A percentile compares a stretch with the other conserved stretches of the same genome.
phyloP scores from a whole-genome alignment of 2,113 vertebrate species.

The Pithys albifrons region DNA sequence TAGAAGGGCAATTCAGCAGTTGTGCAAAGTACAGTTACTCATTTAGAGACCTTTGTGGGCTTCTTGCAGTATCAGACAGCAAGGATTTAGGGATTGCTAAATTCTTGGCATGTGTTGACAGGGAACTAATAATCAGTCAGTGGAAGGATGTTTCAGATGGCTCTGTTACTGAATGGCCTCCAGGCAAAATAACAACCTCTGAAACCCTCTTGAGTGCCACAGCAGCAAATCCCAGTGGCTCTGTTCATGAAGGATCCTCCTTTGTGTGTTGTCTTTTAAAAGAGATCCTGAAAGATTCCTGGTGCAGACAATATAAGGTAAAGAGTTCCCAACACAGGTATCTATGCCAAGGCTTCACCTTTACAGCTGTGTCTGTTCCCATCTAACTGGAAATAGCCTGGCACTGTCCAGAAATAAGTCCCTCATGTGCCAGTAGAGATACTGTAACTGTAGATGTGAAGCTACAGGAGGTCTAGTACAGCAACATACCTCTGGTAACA shows the following conservation, averaged over 20 bases:
- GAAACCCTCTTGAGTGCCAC: rapidly evolving
- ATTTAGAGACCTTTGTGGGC: not conserved
- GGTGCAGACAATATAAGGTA: not conserved
- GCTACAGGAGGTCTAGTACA: not conserved
- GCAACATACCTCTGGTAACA: not conserved
- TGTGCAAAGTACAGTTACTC: not conserved
- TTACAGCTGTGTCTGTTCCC: not conserved
- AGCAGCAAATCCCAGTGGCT: not conserved
- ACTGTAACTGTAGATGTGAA: not conserved
- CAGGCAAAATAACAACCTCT: not conserved
- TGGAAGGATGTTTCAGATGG: not conserved
- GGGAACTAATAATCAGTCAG: not conserved
- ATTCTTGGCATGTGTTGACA: not conserved
- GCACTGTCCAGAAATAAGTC: not conserved
- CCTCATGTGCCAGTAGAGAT: not conserved
- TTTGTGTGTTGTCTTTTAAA: not conserved
- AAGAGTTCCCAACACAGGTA: not conserved
- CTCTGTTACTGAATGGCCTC: not conserved
- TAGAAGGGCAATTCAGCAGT: not conserved
- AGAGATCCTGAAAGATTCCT: not conserved
- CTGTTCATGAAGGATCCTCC: not conserved
- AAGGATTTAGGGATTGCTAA: not conserved
- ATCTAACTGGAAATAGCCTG: not conserved
- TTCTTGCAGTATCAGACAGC: not conserved
- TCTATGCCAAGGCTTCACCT: not conserved